Base-by-base conservation (phyloP, 1,140 invertebrate species). In the Probaryconus sp. region DNA sequence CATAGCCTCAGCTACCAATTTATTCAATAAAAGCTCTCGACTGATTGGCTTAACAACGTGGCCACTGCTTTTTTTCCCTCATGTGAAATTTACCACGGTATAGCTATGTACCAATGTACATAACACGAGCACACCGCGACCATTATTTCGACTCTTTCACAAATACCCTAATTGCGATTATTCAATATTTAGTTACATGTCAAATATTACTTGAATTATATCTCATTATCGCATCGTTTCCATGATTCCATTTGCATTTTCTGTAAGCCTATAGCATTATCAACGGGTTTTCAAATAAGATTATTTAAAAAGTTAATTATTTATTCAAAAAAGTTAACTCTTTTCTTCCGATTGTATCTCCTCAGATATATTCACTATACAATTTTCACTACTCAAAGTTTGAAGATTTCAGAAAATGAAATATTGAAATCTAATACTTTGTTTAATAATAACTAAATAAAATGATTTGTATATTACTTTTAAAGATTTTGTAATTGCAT, bases 1-100 rank as follows among this genome's bases (percentile, higher is more conserved):
- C 73, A 64, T 82, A 80, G 82, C 79, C 82, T 81, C 81, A 77
- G 77, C 77, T 76, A 84, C 82, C 85, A 86, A 86, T 85, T 86
- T 85, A 83, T 85, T 85, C 83, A 78, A 85, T 86, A 82, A 86
- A 85, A 86, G 79, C 83, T 79, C 79, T 81, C 82, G 83, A 83
- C 83, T 86, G 85, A 86, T 86, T 86, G 83, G 82, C 80, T 70
- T 80, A 83, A 84, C 83, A 83, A 82, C 81, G 77, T 78, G 76
- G 75, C 78, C 79, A 81, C 84, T 60, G 70, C 80, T 79, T 81
- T 83, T 83, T 85, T 85, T 80, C 81, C 76, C 53, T 33, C 68
- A 68, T 76, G 77, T 76, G 77, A 82, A 81, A 82, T 83, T 81
- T 80, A 81, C 79, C 81, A 80, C 79, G 65, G 70, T 75, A 75